Evolutionary conservation across 2,888 invertebrate species (phyloP).

Genomic region (Conomelus anceps): DNA sequence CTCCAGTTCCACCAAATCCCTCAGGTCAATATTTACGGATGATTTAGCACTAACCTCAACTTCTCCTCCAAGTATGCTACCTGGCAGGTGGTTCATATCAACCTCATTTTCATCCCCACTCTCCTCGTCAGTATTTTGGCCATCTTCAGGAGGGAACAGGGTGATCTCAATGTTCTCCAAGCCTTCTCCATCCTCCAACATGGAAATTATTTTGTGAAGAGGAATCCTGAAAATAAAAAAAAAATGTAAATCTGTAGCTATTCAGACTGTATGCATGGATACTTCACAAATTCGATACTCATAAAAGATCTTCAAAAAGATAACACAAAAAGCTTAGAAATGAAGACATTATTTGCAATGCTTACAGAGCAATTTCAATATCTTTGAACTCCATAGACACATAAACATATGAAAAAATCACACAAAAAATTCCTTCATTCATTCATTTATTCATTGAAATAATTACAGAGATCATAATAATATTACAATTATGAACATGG

Average conservation of each 20-base stretch:
- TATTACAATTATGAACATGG: no score
- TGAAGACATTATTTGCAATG: no score
- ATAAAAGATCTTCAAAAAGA: no score
- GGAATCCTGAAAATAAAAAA: neutral
- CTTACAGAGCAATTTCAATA: no score
- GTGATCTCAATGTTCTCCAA: conserved; percentile 39
- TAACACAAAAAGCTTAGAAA: no score
- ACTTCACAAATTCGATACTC: no score
- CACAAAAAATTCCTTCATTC: no score
- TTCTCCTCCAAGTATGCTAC: conserved; percentile 10
- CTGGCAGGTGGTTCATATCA: conserved; percentile 21
- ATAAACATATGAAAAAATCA: no score
- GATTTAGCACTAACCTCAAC: conserved; percentile 16
- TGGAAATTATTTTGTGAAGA: neutral
- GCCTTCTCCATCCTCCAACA: neutral
- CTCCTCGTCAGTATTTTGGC: conserved; percentile 17
- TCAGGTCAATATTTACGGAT: neutral
- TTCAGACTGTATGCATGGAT: no score
- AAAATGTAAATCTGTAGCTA: neutral
- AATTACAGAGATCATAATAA: no score
- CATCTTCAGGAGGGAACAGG: conserved; percentile 21
- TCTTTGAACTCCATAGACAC: no score
- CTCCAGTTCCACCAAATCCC: neutral
- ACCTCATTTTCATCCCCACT: conserved; percentile 20
- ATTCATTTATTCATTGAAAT: no score